Evolutionary conservation across 2,113 vertebrate species (phyloP).

Genomic region (Parus major): DNA sequence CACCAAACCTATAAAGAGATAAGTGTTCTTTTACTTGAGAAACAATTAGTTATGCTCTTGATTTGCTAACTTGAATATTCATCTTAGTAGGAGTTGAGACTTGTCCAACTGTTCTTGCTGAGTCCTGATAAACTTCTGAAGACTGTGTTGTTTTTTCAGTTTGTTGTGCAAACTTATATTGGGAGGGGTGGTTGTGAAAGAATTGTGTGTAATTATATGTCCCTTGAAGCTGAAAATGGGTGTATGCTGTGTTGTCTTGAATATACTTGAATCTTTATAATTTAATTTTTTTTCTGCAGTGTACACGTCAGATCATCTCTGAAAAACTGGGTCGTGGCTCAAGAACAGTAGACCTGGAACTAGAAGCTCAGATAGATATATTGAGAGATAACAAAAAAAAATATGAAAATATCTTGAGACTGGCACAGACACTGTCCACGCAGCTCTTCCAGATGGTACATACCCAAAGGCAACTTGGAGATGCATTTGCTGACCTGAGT

Average conservation of each 20-base stretch:
- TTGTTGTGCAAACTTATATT: constrained; percentile 64
- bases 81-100: constrained; percentile 59
- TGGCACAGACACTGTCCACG: constrained; percentile 88
- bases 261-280: constrained; percentile 24
- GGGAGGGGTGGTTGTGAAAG: constrained; percentile 68
- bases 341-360: constrained; percentile 95
- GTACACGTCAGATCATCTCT: constrained; percentile 95
- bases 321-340: constrained; percentile 97
- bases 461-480: constrained; percentile 94
- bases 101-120: constrained; percentile 59
- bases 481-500: constrained; percentile 96
- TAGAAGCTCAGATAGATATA: constrained; percentile 95
- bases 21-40: constrained; percentile 39
- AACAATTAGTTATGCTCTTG: constrained; percentile 55
- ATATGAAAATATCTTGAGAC: constrained; percentile 90
- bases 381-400: constrained; percentile 96
- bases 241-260: constrained; percentile 7
- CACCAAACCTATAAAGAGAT: constrained; percentile 33
- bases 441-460: constrained; percentile 95
- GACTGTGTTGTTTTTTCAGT: constrained; percentile 43
- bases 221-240: constrained; percentile 53
- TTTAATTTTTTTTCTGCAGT: constrained; percentile 76
- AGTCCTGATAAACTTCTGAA: constrained; percentile 63
- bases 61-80: constrained; percentile 57
- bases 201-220: constrained; percentile 45